phyloP scores from a whole-genome alignment of 2,888 invertebrate species.

The Sipha maydis region DNA sequence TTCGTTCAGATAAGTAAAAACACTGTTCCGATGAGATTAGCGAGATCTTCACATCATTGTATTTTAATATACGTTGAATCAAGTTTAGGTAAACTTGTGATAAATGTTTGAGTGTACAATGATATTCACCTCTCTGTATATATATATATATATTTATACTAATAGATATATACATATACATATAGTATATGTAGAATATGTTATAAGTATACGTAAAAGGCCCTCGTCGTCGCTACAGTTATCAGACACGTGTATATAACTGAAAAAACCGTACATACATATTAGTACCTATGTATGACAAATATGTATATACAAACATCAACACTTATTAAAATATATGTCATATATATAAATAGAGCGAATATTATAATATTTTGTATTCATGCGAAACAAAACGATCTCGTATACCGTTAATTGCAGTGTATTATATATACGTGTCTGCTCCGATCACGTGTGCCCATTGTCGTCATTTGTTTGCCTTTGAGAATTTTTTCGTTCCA shows the following conservation, averaged over 20 bases:
- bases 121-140: no score
- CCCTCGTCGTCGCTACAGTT: no score
- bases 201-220: no score
- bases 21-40: neutral
- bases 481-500: conserved; percentile 45
- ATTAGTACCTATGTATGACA: no score
- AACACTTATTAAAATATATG: no score
- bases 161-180: no score
- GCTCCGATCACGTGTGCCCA: conserved; percentile 46
- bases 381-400: neutral
- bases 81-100: neutral
- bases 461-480: conserved; percentile 60
- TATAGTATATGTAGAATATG: no score
- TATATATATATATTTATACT: no score
- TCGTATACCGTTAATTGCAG: conserved; percentile 21
- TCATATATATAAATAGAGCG: neutral
- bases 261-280: no score
- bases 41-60: neutral
- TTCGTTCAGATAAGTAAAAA: neutral
- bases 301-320: no score
- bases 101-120: neutral
- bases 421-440: neutral
- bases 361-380: conserved; percentile 27
- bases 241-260: no score
- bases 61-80: neutral